A percentile compares a stretch with the other conserved stretches of the same genome.
Conservation (phyloP, 2,888 invertebrate species). For the Gibbula magus region DNA sequence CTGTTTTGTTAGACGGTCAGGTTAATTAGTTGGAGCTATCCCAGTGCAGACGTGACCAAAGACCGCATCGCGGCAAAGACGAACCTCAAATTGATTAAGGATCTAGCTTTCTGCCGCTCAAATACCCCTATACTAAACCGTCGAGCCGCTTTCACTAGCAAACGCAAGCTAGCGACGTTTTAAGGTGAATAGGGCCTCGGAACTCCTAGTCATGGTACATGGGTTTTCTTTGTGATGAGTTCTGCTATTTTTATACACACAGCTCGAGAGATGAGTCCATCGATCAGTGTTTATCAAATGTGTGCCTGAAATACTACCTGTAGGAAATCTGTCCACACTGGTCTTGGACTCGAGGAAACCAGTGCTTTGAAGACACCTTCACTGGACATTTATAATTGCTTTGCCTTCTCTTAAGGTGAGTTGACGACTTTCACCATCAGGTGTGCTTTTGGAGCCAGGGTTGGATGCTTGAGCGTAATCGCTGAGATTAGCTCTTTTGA, state of each 20-base stretch:
- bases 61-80: background rate
- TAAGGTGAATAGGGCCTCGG: slow-evolving; percentile 11
- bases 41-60: slow-evolving; percentile 21
- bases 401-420: background rate
- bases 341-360: background rate
- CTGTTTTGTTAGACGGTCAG: slow-evolving; percentile 20
- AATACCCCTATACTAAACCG: slow-evolving; percentile 13
- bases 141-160: slow-evolving; percentile 18
- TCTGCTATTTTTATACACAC: slow-evolving; percentile 18
- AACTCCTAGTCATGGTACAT: slow-evolving; percentile 18
- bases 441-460: background rate
- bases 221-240: slow-evolving; percentile 17
- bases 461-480: background rate
- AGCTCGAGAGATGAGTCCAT: slow-evolving; percentile 9
- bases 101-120: slow-evolving; percentile 21
- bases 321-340: background rate
- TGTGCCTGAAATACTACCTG: background rate
- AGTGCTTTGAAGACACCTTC: background rate
- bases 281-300: slow-evolving; percentile 15
- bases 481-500: background rate
- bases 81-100: slow-evolving; percentile 6
- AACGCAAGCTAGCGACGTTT: background rate
- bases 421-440: background rate
- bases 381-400: background rate
- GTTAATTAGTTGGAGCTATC: slow-evolving; percentile 9